Conservation (phyloP, 2,888 invertebrate species). For the Drosophila colorata region DNA sequence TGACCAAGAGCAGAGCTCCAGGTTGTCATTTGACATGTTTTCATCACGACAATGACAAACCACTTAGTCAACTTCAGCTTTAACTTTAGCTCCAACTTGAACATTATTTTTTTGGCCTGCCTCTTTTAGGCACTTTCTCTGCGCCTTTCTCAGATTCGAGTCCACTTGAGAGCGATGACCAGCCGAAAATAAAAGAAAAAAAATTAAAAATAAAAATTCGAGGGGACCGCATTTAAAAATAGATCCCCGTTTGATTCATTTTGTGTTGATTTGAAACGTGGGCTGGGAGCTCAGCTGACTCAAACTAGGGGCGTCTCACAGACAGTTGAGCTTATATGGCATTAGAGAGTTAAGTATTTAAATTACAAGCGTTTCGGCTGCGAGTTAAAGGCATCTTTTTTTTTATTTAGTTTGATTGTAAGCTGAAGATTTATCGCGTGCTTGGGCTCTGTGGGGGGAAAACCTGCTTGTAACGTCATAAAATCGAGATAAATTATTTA, state of each 20-base stretch:
- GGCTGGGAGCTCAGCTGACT: conserved; percentile 39
- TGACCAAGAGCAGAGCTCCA: conserved; percentile 18
- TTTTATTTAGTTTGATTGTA: conserved; percentile 63
- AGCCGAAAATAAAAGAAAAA: conserved; percentile 43
- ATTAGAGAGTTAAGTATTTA: conserved; percentile 53
- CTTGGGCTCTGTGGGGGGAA: conserved; percentile 36
- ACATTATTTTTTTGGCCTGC: conserved; percentile 13
- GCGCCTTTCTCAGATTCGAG: conserved; percentile 59
- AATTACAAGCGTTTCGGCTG: conserved; percentile 35
- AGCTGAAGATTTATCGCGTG: conserved; percentile 71
- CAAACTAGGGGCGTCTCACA: conserved; percentile 38
- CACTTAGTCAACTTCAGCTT: conserved; percentile 51
- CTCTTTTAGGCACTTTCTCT: conserved; percentile 66
- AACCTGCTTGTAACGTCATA: conserved; percentile 78
- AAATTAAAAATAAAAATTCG: conserved; percentile 24
- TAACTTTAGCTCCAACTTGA: conserved; percentile 20
- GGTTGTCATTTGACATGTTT: conserved; percentile 49
- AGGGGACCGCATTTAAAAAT: conserved; percentile 48
- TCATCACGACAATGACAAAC: conserved; percentile 63
- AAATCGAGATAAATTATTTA: conserved; percentile 79
- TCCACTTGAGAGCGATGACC: conserved; percentile 72
- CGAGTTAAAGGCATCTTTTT: conserved; percentile 42
- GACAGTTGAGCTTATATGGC: conserved; percentile 28
- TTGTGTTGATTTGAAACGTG: conserved; percentile 48
- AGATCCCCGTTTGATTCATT: conserved; percentile 43